A percentile compares a stretch with the other conserved stretches of the same genome.
These are phyloP conservation scores for Sphinx pinastri DNA, from an alignment of 2,888 invertebrate genomes.

Conservation along the genomic window DNA sequence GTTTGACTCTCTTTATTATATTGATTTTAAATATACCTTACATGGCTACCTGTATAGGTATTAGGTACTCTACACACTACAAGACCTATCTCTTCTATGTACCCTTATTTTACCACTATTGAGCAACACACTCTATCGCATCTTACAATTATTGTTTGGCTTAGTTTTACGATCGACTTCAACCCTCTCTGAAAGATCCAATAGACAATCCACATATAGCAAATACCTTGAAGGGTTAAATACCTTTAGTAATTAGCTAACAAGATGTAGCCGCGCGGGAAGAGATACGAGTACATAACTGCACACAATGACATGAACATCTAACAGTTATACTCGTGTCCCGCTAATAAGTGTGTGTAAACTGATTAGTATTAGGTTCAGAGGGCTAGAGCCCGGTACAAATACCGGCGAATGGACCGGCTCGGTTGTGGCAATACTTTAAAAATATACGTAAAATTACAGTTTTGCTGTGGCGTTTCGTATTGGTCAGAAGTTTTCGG, in stretches of 20 bases:
- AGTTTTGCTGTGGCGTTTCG: too few relatives aligned
- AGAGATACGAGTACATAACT: background rate
- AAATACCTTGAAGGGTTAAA: background rate
- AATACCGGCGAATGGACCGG: too few relatives aligned
- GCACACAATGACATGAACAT: constrained; percentile 1
- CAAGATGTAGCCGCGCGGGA: background rate
- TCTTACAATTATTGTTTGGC: background rate
- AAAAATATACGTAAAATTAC: too few relatives aligned
- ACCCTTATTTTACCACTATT: background rate
- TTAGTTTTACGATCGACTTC: background rate
- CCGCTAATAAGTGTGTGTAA: background rate
- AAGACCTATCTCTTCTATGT: too few relatives aligned
- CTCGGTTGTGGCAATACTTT: too few relatives aligned
- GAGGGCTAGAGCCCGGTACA: too few relatives aligned
- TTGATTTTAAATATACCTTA: too few relatives aligned
- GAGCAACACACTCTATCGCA: background rate
- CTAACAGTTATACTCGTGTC: constrained; percentile 9
- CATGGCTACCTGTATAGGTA: too few relatives aligned
- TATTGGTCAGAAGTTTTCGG: too few relatives aligned
- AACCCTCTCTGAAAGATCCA: background rate
- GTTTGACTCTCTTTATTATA: too few relatives aligned
- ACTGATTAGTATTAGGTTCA: background rate
- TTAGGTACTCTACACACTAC: too few relatives aligned
- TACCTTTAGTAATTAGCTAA: constrained; percentile 1
- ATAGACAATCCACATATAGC: background rate